Evolutionary conservation across 2,888 invertebrate genomes (phyloP), one percentile per base, ranked within the genome.

Genomic region (Polietes domitor): DNA sequence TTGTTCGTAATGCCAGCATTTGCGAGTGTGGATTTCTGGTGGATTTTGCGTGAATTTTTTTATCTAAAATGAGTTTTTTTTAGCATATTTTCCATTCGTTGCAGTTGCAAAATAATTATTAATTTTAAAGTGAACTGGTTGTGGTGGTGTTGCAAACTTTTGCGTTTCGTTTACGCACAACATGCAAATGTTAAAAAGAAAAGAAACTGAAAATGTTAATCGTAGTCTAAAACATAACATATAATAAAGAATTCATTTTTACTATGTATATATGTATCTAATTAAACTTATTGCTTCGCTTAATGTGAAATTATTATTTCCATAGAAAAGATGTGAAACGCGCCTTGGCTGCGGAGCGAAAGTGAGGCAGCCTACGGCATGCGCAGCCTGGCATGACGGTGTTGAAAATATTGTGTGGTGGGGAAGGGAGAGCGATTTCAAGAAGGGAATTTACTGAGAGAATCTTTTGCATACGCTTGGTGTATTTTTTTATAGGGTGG

Each of bases 241-340:
- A 65, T 65, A 19, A 65, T 65, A 65, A 65, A 65, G 41, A 65
- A 65, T 65, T 65, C 41, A 65, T 41, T 65, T 65, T 63, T 55
- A 55, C 21, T 65, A 65, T 63, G 12, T 41, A 41, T 21, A 65
- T 65, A n/a, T n/a, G n/a, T n/a, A n/a, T 65, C 19, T 65, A 41
- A 41, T 41, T 41, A 21, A 37, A 65, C 19, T 21, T 65, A 12
- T 41, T 12, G 19, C n/a, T 32, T 37, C 19, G 15, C 26, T 61
- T 65, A 41, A 65, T 65, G 41, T 12, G 19, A 65, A 65, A 41
- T 41, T 65, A 65, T 41, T 26, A 21, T 65, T n/a, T n/a, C n/a
- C n/a, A n/a, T n/a, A n/a, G n/a, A n/a, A n/a, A n/a, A n/a, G n/a
- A n/a, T n/a, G n/a, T n/a, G n/a, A n/a, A n/a, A n/a, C n/a, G n/a